Conservation (phyloP, 1,140 invertebrate genomes). For the Pseudomyrmex dendroicus region DNA sequence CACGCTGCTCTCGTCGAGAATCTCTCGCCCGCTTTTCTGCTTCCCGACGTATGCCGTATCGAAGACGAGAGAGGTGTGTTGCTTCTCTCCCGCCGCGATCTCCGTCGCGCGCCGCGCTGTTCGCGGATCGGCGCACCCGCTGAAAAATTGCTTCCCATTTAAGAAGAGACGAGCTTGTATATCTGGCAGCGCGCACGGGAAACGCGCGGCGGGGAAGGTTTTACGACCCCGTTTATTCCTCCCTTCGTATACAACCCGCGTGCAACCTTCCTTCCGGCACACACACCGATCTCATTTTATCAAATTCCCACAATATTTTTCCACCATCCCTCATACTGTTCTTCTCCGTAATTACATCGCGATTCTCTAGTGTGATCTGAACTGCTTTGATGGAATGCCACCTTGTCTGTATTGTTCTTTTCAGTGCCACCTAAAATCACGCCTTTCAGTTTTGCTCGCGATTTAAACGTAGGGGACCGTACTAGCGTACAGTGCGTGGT, state of each 20-base stretch:
- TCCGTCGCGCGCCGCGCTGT: background rate
- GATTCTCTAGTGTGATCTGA: constrained; percentile 67
- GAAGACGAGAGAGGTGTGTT: constrained; percentile 26
- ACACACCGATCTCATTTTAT: too few species aligned
- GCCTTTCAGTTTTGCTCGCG: constrained; percentile 87
- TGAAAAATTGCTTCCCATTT: constrained; percentile 51
- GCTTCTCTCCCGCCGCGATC: background rate
- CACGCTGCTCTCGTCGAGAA: constrained; percentile 4
- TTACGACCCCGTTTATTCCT: constrained; percentile 50
- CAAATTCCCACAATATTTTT: too few species aligned
- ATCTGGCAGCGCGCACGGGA: constrained; percentile 31
- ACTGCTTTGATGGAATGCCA: constrained; percentile 74
- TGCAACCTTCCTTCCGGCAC: too few species aligned
- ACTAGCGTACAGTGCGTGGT: constrained; percentile 89
- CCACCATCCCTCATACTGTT: background rate
- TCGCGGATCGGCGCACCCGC: constrained; percentile 30
- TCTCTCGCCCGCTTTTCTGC: constrained; percentile 15
- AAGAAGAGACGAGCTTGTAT: background rate
- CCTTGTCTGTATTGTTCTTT: constrained; percentile 80
- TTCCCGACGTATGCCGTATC: constrained; percentile 48
- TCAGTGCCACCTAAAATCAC: constrained; percentile 89
- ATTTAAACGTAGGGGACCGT: constrained; percentile 87
- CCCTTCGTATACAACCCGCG: background rate
- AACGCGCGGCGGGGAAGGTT: constrained; percentile 2
- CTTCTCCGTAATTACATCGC: constrained; percentile 18